Base-by-base conservation (phyloP, 2,113 vertebrate species). In the Mugil cephalus region DNA sequence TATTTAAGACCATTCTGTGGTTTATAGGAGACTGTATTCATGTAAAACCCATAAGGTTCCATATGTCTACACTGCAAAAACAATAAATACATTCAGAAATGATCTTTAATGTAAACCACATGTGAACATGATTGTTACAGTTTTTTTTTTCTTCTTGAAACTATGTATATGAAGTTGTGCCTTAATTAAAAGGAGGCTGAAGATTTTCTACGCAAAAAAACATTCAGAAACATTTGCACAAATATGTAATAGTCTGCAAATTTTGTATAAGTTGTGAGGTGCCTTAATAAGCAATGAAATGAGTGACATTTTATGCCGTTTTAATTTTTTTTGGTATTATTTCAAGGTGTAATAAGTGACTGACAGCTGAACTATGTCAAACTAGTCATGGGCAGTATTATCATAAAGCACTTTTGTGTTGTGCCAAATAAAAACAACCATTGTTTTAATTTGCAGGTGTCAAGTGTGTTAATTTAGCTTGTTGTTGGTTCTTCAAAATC, bases 321-420 rank as follows among this genome's bases (percentile, higher is more conserved):
- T 53, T 30, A 73, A 64, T 11, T 30, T 58, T 12, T 30, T 58
- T 46, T 47, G 6, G 21, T 54, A 12, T 69, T 76, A 69, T 79
- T 63, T 8, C 1, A 0, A 55, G 12, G 30, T 80, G 66, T 76
- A 38, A 67, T 77, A 11, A 78, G 60, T 78, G 62, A 79, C 72
- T 63, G 60, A 83, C 42, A 53, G 17, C 67, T 64, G 48, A 80
- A 73, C 43, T 54, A 74, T 82, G 81, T 55, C 74, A 79, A 81
- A 87, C 47, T 61, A 70, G 68, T 82, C 80, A 77, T 79, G 74
- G 81, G 56, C 84, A 92, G 87, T 92, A 87, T 93, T 92, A 80
- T 90, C 43, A 70, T 87, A 18, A 93, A 93, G 92, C 91, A 93
- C 93, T 92, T 93, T 93, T 91, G 83, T 93, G 85, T 91, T 81